Percentiles rank a stretch among this genome's conserved stretches.
phyloP scores from a whole-genome alignment of 2,113 vertebrate genomes.

The Pitta sordida region DNA sequence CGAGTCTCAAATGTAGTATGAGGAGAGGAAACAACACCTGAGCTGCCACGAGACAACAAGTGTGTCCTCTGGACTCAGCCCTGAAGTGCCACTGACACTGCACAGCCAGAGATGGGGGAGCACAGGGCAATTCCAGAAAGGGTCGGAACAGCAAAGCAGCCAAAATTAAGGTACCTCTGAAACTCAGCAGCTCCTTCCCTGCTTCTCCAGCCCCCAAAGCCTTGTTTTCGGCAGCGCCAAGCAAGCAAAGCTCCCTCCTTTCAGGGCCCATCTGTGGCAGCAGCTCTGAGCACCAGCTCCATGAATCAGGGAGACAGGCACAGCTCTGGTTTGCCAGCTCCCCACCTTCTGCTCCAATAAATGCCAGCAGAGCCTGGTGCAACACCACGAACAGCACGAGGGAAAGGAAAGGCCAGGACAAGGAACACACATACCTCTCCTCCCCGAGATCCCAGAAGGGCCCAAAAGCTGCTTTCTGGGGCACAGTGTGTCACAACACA shows the following conservation, averaged over 20 bases:
- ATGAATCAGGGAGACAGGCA: not conserved
- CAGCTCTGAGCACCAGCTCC: slow-evolving; percentile 1
- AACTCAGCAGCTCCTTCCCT: not conserved
- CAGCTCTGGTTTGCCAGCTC: slow-evolving; percentile 10
- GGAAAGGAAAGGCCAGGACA: not conserved
- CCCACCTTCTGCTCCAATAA: not conserved
- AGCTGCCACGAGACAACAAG: not conserved
- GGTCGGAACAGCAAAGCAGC: not conserved
- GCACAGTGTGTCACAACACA: not conserved
- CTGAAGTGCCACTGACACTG: not conserved
- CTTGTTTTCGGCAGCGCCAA: not conserved
- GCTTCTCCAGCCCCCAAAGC: not conserved
- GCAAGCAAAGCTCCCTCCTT: slow-evolving; percentile 10
- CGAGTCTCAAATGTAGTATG: not conserved
- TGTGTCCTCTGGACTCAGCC: not conserved
- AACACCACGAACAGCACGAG: accelerated
- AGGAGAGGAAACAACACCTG: not conserved
- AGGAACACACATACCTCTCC: not conserved
- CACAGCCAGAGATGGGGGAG: not conserved
- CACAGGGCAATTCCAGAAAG: not conserved
- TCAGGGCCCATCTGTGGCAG: not conserved
- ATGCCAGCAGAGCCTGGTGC: not conserved
- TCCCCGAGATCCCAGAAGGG: slow-evolving; percentile 14
- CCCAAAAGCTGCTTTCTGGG: slow-evolving; percentile 5
- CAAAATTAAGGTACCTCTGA: not conserved